Evolutionary conservation across 2,888 invertebrate genomes (phyloP).

Genomic region (Ramazzottius varieornatus): DNA sequence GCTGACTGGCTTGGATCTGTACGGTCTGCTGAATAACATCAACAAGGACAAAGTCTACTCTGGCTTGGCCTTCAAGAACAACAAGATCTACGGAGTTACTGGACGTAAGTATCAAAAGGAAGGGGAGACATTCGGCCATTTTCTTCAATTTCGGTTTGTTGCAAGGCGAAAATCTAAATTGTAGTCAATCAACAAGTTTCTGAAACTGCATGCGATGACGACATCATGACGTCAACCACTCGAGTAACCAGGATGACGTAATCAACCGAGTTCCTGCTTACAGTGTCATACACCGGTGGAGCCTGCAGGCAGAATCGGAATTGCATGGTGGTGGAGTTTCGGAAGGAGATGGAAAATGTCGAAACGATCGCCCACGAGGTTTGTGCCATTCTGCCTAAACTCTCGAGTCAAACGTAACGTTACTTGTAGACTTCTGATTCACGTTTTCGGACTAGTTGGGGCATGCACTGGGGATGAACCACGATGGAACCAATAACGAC

Average conservation of each 20-base stretch:
- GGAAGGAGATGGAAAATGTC: not conserved
- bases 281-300: not conserved
- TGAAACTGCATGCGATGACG: too few relatives aligned
- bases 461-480: not conserved
- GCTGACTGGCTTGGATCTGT: not conserved
- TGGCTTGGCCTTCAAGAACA: not conserved
- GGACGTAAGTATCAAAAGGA: not conserved
- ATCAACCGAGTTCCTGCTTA: not conserved
- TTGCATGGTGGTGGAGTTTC: not conserved
- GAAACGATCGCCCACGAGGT: slow-evolving; percentile 2
- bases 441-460: not conserved
- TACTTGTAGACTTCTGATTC: not conserved
- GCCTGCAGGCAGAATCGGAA: not conserved
- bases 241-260: not conserved
- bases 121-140: not conserved
- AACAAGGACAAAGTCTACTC: not conserved
- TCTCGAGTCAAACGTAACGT: not conserved
- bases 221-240: too few relatives aligned
- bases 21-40: not conserved
- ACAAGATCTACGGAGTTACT: not conserved
- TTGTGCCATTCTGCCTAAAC: not conserved
- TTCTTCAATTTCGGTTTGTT: not conserved
- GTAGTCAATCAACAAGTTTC: too few relatives aligned
- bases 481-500: not conserved
- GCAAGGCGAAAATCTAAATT: too few relatives aligned